Base-by-base conservation (phyloP, 2,888 invertebrate genomes). In the Dryococelus australis region DNA sequence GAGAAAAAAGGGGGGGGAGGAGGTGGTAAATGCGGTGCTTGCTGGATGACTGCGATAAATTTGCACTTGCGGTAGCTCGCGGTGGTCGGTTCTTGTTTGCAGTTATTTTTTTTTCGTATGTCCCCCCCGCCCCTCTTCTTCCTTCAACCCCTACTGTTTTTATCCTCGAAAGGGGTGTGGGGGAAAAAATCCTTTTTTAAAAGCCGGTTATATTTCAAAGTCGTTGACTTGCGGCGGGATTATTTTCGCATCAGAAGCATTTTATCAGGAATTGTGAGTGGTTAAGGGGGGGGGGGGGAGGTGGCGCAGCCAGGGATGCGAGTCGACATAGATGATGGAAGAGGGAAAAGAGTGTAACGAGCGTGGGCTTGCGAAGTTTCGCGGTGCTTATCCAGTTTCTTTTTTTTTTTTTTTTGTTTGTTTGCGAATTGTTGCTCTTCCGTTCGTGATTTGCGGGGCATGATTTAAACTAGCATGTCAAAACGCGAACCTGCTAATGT, bases 31-130 rank as follows among this genome's bases (percentile, higher is more conserved):
- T 28, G 83, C 43, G 83, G 83, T 84, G 43, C 86, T 83, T 81
- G 65, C 86, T 84, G 86, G 86, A 86, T 86, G 84, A 84, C 81
- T 47, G 84, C 86, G 87, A 86, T 84, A 87, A 87, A 87, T 87
- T 80, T 85, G 87, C 86, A 86, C 83, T 83, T 83, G 83, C 35
- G 83, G 65, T 65, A 65, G 65, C 65, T 65, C 8, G 65, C 65
- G 65, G 16, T 65, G 65, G 85, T 87, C 85, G 53, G 86, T 86
- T 86, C 86, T 87, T 87, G 86, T 84, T 87, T 87, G 87, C 87
- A 87, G 87, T 85, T 87, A 85, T 78, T 85, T 87, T 85, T 87
- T 80, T 28, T 43, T 24, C 43, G 6, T 79, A 10, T 24, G n/a
- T 2, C 83, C 83, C 81, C 81, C 28, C 35, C 16, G 16, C 65